A percentile compares a stretch with the other conserved stretches of the same genome.
These are phyloP conservation scores for Selene dorsalis DNA, from an alignment of 2,797 vertebrate genomes.

Conservation along the genomic window DNA sequence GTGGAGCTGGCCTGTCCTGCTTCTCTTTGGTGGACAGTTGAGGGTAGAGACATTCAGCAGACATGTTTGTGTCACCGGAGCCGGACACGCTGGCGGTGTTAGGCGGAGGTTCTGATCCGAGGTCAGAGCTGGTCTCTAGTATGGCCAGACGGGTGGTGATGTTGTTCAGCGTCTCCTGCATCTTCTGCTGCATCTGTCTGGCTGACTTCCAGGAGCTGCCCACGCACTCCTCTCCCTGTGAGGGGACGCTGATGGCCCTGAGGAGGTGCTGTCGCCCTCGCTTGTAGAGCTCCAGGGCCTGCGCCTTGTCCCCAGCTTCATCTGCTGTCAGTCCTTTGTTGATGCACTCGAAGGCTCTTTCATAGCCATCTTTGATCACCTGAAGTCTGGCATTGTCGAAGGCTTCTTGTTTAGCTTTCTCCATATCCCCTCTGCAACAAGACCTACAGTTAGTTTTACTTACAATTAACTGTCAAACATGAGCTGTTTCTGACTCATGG, in stretches of 20 bases:
- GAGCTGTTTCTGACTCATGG: not conserved
- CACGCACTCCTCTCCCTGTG: slow-evolving; percentile 79
- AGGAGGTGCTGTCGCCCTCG: slow-evolving; percentile 90
- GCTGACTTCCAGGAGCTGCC: slow-evolving; percentile 91
- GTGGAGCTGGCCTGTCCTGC: slow-evolving; percentile 77
- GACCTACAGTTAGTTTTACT: not conserved
- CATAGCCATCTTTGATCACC: slow-evolving; percentile 92
- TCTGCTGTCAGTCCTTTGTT: slow-evolving; percentile 91
- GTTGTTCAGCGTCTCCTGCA: slow-evolving; percentile 93
- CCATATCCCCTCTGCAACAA: slow-evolving; percentile 78
- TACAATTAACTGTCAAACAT: not conserved
- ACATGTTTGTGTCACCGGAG: slow-evolving; percentile 31
- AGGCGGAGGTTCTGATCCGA: not conserved
- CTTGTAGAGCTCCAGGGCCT: slow-evolving; percentile 89
- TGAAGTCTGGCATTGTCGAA: slow-evolving; percentile 89
- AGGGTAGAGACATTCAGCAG: slow-evolving; percentile 84
- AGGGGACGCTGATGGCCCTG: slow-evolving; percentile 87
- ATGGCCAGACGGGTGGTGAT: slow-evolving; percentile 88
- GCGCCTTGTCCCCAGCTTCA: slow-evolving; percentile 87
- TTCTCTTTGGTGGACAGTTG: slow-evolving; percentile 83
- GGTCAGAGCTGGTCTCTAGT: slow-evolving; percentile 82
- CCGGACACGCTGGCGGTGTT: not conserved
- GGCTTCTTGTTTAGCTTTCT: slow-evolving; percentile 84
- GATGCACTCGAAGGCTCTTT: slow-evolving; percentile 90
- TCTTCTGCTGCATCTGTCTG: slow-evolving; percentile 94